Evolutionary conservation across 2,888 invertebrate genomes (phyloP), one percentile per base, ranked within the genome.

Genomic region (Chrysolina haemoptera): DNA sequence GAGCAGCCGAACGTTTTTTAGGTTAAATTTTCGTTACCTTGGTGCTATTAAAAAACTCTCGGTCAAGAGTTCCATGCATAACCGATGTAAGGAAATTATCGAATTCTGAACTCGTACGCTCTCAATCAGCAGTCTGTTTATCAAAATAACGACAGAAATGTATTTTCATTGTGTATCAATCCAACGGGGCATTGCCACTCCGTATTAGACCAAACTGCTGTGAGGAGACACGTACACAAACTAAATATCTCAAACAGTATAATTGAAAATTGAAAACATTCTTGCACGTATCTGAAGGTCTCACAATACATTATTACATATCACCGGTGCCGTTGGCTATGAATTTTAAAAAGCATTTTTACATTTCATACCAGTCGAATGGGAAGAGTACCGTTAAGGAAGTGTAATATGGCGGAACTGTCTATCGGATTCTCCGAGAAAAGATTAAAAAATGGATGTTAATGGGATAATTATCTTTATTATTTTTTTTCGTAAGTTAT

Each of bases 281-380:
- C 70, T 67, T 63, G 70, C 70, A 74, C 74, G 74, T 74, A 70
- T 70, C 67, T 74, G 74, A 74, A 74, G 70, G 74, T 70, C 74
- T 74, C 65, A 70, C 67, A 67, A 73, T 65, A 62, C 18, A 41
- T 35, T 67, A 67, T 67, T 67, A 67, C 55, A 67, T 53, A 68
- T 67, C 43, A 62, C 63, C 12, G 50, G 35, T 43, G 71, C 67
- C 71, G 63, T 68, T 67, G 53, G 53, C 67, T 40, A 66, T 70
- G 67, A 50, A 74, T 70, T 70, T 70, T 70, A 62, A 74, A 70
- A 67, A 18, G 63, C 53, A 62, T 66, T 67, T 67, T 68, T 63
- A 55, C 40, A 43, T 63, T 62, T 40, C 64, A 50, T 71, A 62
- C 65, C 18, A 41, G 41, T 48, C 50, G 62, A 40, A 48, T 62